A percentile compares a stretch with the other conserved stretches of the same genome.
Evolutionary conservation across 2,797 vertebrate species (phyloP).

Genomic region (Coluber constrictor): DNA sequence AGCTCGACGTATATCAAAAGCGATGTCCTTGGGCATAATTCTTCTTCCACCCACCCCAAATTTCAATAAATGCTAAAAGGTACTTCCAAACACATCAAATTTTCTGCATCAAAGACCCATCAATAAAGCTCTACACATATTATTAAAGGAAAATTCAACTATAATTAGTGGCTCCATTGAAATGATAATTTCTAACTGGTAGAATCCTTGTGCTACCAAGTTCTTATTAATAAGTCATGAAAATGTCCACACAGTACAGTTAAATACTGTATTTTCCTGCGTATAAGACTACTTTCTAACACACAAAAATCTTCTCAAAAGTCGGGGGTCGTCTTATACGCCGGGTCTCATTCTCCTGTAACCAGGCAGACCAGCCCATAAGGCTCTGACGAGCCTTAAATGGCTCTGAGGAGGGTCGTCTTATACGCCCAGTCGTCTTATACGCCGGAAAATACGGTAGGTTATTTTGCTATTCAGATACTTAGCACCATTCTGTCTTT

Average conservation of each 20-base stretch:
- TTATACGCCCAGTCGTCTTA: too few relatives aligned
- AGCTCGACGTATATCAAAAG: neutral
- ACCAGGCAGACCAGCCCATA: too few relatives aligned
- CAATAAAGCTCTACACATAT: neutral
- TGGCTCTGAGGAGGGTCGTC: too few relatives aligned
- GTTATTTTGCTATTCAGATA: neutral
- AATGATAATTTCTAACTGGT: neutral
- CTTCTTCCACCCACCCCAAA: accelerated
- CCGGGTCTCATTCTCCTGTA: too few relatives aligned
- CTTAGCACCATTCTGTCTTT: neutral
- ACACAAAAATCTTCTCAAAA: too few relatives aligned
- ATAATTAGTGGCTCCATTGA: neutral
- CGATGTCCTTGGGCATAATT: neutral
- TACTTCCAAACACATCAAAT: neutral
- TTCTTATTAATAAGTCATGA: neutral
- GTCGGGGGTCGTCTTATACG: too few relatives aligned
- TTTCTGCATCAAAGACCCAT: neutral
- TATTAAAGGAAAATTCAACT: neutral
- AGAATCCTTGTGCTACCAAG: neutral
- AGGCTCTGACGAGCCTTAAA: too few relatives aligned
- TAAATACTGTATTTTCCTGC: neutral
- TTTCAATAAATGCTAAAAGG: neutral
- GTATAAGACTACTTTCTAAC: too few relatives aligned
- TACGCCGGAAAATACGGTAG: too few relatives aligned
- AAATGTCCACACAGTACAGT: neutral